Base-by-base conservation (phyloP, 2,797 vertebrate genomes). In the Myotis planiceps region DNA sequence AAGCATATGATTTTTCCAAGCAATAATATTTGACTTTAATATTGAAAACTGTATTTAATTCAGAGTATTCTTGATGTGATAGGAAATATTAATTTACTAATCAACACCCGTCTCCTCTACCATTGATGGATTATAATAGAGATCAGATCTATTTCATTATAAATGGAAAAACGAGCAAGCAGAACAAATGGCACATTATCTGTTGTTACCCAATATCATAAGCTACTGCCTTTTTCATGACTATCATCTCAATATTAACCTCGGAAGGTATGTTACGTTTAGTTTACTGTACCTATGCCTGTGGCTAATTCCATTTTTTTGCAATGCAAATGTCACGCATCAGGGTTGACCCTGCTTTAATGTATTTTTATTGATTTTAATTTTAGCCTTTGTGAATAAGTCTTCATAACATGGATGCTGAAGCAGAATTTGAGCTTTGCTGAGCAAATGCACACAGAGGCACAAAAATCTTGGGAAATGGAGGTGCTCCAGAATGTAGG, bases 271-370 rank as follows among this genome's bases (percentile, higher is more conserved):
- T 69, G 85, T 80, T 75, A 89, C 84, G 23, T 78, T 47, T 60
- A 93, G 42, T 27, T 75, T 68, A 47, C 5, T 58, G n/a, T 37
- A 27, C 51, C 53, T 84, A 18, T 88, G 84, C 25, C 12, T 53
- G 72, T 80, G 69, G 87, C 69, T 87, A 92, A 87, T 72, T 66
- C 85, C 29, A 93, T 88, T 83, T 78, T 82, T 7, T 51, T 37
- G 12, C 23, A 88, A 51, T 63, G 23, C n/a, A 90, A 78, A 88
- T 69, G 23, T 75, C n/a, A 95, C 21, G 27, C 8, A 49, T 88
- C 18, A 76, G 4, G 18, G 9, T 18, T 82, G 42, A 65, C 3
- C 10, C 4, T 95, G 15, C 21, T 79, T 3, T 92, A 88, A 75
- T 18, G 25, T 39, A 10, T 34, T 39, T 79, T 39, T 79, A 83